Conservation (phyloP, 2,797 vertebrate genomes). For the Poecilia picta region DNA sequence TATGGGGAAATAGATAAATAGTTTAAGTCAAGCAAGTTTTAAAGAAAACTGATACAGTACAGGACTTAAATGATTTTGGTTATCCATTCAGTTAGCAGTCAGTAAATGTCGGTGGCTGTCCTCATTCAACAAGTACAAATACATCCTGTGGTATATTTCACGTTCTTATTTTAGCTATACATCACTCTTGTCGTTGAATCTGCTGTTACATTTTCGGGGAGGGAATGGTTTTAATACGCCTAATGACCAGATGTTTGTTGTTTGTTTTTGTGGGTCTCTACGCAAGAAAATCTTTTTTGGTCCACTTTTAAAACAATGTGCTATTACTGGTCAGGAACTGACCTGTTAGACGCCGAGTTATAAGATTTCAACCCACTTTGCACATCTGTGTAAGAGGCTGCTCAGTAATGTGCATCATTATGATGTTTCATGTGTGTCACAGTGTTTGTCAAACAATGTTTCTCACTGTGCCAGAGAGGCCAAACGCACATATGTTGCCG, state of each 20-base stretch:
- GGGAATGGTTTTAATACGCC: not conserved
- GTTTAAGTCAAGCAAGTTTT: not conserved
- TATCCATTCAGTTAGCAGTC: not conserved
- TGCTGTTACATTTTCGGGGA: not conserved
- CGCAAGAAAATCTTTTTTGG: not conserved
- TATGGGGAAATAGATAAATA: not conserved
- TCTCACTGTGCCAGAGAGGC: constrained; percentile 29
- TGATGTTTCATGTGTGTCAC: constrained; percentile 21
- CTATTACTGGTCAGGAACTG: not conserved
- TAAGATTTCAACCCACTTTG: not conserved
- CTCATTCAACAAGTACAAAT: not conserved
- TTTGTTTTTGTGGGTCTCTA: not conserved
- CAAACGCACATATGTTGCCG: constrained; percentile 53
- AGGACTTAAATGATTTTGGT: not conserved
- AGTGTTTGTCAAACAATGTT: constrained; percentile 22
- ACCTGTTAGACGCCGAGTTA: not conserved
- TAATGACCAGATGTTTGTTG: not conserved
- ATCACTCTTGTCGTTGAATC: not conserved
- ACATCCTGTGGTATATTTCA: not conserved
- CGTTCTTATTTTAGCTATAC: not conserved
- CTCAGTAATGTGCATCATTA: not conserved
- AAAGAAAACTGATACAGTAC: not conserved
- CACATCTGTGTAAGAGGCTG: not conserved
- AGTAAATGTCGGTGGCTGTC: not conserved
- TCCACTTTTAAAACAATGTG: not conserved